Conservation (phyloP, 2,888 invertebrate species). For the Pocota personata region DNA sequence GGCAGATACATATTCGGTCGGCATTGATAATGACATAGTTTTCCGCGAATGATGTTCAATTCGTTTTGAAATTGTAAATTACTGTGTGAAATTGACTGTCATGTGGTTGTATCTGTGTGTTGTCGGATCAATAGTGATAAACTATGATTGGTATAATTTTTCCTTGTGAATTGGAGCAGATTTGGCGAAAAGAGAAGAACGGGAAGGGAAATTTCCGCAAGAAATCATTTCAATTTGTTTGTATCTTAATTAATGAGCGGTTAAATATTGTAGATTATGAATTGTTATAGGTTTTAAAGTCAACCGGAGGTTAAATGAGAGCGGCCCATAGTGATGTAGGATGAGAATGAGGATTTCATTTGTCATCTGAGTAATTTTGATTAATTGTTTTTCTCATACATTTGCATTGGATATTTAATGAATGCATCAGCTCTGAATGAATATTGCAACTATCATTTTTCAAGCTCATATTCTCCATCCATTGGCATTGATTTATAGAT, state of each 20-base stretch:
- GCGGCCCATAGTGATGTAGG: neutral
- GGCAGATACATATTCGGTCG: conserved; percentile 22
- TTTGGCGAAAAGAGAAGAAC: neutral
- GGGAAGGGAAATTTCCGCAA: conserved; percentile 14
- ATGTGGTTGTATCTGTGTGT: neutral
- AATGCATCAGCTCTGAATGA: neutral
- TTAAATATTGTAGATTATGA: neutral
- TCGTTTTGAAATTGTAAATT: conserved; percentile 47
- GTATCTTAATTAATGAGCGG: conserved; percentile 32
- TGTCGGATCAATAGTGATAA: neutral
- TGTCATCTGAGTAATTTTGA: conserved; percentile 2
- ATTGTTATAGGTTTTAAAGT: neutral
- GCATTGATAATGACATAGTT: conserved; percentile 57
- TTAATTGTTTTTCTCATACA: neutral
- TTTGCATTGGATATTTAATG: neutral
- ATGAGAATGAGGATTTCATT: neutral
- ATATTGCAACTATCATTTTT: neutral
- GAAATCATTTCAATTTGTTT: neutral
- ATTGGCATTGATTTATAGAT: neutral
- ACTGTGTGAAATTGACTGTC: conserved; percentile 45
- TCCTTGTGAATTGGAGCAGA: conserved; percentile 38
- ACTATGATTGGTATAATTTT: neutral
- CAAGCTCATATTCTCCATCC: neutral
- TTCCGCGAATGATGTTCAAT: conserved; percentile 21
- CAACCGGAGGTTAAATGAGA: neutral